These are phyloP conservation scores for Caenorhabditis auriculariae DNA, from an alignment of 2,888 invertebrate species.

Conservation along the genomic window DNA sequence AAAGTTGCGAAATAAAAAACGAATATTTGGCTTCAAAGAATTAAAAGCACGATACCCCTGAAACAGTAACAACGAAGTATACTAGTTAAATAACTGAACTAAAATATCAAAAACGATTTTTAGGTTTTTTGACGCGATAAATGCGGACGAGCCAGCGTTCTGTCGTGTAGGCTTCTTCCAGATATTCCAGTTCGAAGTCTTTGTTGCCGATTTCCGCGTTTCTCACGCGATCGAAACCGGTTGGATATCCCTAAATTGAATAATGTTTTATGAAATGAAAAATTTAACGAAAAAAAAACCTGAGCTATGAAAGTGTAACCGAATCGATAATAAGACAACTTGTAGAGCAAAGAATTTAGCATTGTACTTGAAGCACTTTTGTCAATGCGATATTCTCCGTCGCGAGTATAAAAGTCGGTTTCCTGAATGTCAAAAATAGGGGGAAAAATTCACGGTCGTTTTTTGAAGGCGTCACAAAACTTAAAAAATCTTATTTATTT, in stretches of 20 bases:
- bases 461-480: slow-evolving; percentile 94
- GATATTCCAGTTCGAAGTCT: slow-evolving; percentile 90
- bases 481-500: slow-evolving; percentile 74
- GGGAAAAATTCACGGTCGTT: slow-evolving; percentile 96
- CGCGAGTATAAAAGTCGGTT: slow-evolving; percentile 81
- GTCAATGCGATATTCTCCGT: slow-evolving; percentile 94
- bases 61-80: too few species aligned
- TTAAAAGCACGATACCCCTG: too few species aligned
- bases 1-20: too few species aligned
- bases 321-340: slow-evolving; percentile 95
- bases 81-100: too few species aligned
- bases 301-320: slow-evolving; percentile 11
- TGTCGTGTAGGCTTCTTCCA: slow-evolving; percentile 97
- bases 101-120: too few species aligned
- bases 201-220: slow-evolving; percentile 98
- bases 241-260: slow-evolving; percentile 76
- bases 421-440: slow-evolving; percentile 68
- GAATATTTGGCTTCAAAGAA: too few species aligned
- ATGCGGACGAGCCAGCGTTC: slow-evolving; percentile 98
- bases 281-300: neutral
- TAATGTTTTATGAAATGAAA: neutral
- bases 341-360: slow-evolving; percentile 97
- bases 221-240: slow-evolving; percentile 92
- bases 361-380: slow-evolving; percentile 78
- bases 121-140: slow-evolving; percentile 97